Evolutionary conservation across 1,140 invertebrate species (phyloP).

Genomic region (Octopus sinensis): DNA sequence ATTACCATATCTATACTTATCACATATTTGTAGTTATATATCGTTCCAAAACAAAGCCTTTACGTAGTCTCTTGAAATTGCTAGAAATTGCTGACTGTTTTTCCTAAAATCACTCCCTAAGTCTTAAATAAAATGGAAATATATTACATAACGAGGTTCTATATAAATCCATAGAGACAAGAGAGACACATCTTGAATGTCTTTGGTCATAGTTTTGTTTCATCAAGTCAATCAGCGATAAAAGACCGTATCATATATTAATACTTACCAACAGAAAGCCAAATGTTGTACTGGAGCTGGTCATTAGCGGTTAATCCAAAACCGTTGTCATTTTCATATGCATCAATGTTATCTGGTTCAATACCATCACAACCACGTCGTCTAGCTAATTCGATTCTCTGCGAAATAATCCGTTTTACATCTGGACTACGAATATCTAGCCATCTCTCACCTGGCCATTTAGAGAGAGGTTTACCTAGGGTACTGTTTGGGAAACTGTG

Average conservation of each 20-base stretch:
- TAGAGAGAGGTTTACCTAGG: slow-evolving; percentile 28
- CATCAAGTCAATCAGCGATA: too few species aligned
- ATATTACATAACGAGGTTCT: too few species aligned
- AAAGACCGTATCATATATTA: neutral
- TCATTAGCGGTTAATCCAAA: slow-evolving; percentile 24
- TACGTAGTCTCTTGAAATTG: too few species aligned
- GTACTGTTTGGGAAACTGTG: slow-evolving; percentile 27
- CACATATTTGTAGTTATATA: too few species aligned
- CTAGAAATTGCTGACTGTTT: too few species aligned
- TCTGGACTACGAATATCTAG: slow-evolving; percentile 32
- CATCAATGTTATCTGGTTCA: slow-evolving; percentile 41
- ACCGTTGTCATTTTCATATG: slow-evolving; percentile 29
- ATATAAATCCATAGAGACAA: too few species aligned
- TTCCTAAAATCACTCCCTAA: too few species aligned
- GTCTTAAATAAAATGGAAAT: too few species aligned
- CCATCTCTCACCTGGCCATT: slow-evolving; percentile 35
- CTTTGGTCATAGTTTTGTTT: too few species aligned
- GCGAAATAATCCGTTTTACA: slow-evolving; percentile 27
- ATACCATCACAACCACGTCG: slow-evolving; percentile 35
- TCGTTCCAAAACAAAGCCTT: too few species aligned
- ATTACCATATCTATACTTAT: too few species aligned
- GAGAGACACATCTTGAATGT: too few species aligned
- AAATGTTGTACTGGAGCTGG: slow-evolving; percentile 36
- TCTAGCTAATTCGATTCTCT: slow-evolving; percentile 30
- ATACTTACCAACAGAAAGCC: slow-evolving; percentile 25